Conservation (phyloP, 2,888 invertebrate species). For the Ophion costatus region DNA sequence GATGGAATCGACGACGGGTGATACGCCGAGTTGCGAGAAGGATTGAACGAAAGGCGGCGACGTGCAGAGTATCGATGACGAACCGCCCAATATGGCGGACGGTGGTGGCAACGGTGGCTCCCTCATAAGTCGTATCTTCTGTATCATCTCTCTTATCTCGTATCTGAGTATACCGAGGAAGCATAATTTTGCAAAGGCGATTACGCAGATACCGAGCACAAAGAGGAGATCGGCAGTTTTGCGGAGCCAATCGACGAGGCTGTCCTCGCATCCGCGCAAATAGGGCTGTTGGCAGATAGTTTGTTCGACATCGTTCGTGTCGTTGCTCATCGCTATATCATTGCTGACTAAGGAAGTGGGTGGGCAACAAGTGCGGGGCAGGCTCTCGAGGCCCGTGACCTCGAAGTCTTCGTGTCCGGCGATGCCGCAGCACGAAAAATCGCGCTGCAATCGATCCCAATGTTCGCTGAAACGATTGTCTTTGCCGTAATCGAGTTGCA, state of each 20-base stretch:
- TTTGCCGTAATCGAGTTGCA: constrained; percentile 89
- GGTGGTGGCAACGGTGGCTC: constrained; percentile 73
- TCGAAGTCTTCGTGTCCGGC: constrained; percentile 85
- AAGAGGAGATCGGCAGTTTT: constrained; percentile 92
- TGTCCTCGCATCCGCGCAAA: constrained; percentile 88
- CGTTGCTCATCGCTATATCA: constrained; percentile 58
- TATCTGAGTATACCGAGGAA: constrained; percentile 94
- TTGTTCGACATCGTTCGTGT: constrained; percentile 58
- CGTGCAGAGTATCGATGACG: constrained; percentile 64
- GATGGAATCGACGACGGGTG: constrained; percentile 68
- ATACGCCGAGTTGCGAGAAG: constrained; percentile 76
- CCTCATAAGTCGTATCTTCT: constrained; percentile 92
- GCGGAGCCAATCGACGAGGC: constrained; percentile 90
- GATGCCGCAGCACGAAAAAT: constrained; percentile 92
- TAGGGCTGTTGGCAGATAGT: constrained; percentile 76
- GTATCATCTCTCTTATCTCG: constrained; percentile 96
- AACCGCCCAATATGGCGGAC: constrained; percentile 57
- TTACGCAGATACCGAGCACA: constrained; percentile 93
- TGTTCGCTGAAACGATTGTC: constrained; percentile 90
- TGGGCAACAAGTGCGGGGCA: constrained; percentile 80
- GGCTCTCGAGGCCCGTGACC: constrained; percentile 64
- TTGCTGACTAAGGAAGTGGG: constrained; percentile 40
- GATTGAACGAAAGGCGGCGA: constrained; percentile 77
- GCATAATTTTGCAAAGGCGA: constrained; percentile 94
- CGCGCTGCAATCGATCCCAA: constrained; percentile 91